Percentiles rank a stretch among this genome's conserved stretches.
Evolutionary conservation across 2,113 vertebrate species (phyloP).

Genomic region (Gallinago undulata): DNA sequence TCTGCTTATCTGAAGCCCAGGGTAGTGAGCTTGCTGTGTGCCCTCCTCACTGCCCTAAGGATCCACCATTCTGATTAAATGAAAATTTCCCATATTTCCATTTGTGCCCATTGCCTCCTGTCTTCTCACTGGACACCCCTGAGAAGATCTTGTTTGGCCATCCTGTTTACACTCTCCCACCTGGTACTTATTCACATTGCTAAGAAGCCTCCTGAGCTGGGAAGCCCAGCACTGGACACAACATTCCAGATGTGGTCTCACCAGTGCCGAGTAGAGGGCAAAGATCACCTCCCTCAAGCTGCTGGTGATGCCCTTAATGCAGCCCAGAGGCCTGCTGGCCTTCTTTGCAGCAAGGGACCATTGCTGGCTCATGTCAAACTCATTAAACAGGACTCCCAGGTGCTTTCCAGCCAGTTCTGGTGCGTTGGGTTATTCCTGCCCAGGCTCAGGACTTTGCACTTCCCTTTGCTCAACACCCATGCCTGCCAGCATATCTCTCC

Average conservation of each 20-base stretch:
- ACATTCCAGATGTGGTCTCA: not conserved
- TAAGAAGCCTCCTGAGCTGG: not conserved
- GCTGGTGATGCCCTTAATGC: not conserved
- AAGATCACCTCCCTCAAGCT: not conserved
- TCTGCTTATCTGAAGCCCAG: not conserved
- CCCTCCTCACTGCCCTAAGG: not conserved
- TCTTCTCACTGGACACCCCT: not conserved
- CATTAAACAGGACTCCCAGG: not conserved
- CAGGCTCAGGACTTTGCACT: not conserved
- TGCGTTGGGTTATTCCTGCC: not conserved
- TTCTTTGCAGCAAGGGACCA: not conserved
- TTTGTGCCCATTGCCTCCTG: not conserved
- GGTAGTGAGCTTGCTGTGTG: not conserved
- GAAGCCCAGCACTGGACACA: not conserved
- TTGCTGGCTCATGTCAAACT: not conserved
- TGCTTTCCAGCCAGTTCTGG: not conserved
- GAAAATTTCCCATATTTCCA: not conserved
- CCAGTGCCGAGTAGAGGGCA: not conserved
- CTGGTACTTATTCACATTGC: not conserved
- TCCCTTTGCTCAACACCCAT: not conserved
- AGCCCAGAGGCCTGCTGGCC: too few species aligned
- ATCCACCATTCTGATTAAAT: not conserved
- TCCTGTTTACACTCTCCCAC: not conserved
- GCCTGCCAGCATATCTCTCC: not conserved
- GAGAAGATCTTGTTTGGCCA: not conserved